Conservation (phyloP, 2,113 vertebrate genomes). For the Athene cunicularia region DNA sequence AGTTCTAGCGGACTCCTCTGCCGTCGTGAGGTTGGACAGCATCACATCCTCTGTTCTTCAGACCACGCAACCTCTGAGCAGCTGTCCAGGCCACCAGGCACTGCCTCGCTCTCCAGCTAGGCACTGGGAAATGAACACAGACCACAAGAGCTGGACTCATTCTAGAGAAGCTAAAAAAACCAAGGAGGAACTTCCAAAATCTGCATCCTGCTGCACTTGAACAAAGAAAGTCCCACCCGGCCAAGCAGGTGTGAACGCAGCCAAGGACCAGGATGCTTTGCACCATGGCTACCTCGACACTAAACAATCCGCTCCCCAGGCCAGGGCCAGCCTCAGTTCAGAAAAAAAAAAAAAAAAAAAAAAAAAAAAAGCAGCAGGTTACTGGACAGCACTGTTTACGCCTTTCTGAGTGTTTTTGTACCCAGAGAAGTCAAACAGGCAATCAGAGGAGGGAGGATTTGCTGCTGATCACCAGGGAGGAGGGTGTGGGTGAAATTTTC, state of each 20-base stretch:
- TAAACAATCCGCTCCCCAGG: rapidly evolving
- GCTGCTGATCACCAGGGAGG: neutral
- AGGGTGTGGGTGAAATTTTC: neutral
- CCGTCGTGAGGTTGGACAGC: neutral
- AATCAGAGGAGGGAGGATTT: neutral
- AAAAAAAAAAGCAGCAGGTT: neutral
- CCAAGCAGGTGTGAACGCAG: neutral
- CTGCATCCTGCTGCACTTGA: neutral
- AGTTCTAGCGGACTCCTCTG: neutral
- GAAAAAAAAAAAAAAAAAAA: no score
- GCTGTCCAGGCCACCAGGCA: neutral
- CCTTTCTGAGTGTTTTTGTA: rapidly evolving
- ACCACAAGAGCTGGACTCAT: neutral
- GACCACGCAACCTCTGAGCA: neutral
- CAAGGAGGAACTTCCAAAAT: neutral
- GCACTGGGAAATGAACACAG: neutral
- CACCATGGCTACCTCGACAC: neutral
- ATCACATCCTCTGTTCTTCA: neutral
- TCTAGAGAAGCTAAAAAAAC: neutral
- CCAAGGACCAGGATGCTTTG: neutral
- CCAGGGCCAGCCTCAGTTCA: neutral
- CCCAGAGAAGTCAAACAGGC: neutral
- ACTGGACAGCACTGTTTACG: rapidly evolving
- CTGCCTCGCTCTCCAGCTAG: neutral
- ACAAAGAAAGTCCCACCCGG: neutral